Evolutionary conservation across 2,888 invertebrate genomes (phyloP).

Genomic region (Cheiracanthium punctorium): DNA sequence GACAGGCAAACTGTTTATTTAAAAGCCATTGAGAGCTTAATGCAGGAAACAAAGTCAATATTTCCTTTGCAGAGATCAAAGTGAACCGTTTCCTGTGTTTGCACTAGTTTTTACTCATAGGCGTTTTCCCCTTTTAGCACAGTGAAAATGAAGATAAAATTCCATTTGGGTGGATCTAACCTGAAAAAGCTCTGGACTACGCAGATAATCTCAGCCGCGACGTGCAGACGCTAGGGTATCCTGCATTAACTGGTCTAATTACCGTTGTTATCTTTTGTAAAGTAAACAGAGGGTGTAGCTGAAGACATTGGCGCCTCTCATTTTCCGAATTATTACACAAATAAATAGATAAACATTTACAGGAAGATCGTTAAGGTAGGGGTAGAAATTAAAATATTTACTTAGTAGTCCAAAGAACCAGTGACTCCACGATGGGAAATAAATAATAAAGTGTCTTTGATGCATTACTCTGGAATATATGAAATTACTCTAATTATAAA

Average conservation of each 20-base stretch:
- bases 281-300: no score
- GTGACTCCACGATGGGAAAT: no score
- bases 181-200: neutral
- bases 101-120: neutral
- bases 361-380: no score
- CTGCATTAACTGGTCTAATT: neutral
- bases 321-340: no score
- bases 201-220: neutral
- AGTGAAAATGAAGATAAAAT: neutral
- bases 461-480: no score
- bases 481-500: no score
- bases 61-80: neutral
- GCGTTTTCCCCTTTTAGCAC: neutral
- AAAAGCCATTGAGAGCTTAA: neutral
- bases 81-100: constrained; percentile 16
- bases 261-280: no score
- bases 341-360: no score
- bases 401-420: no score
- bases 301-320: no score
- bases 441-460: no score
- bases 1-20: neutral
- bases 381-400: no score
- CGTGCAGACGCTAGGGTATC: neutral
- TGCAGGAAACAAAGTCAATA: constrained; percentile 16
- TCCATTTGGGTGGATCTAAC: neutral